A percentile compares a stretch with the other conserved stretches of the same genome.
Conservation (phyloP, 1,140 invertebrate genomes). For the Bombus sylvicola region DNA sequence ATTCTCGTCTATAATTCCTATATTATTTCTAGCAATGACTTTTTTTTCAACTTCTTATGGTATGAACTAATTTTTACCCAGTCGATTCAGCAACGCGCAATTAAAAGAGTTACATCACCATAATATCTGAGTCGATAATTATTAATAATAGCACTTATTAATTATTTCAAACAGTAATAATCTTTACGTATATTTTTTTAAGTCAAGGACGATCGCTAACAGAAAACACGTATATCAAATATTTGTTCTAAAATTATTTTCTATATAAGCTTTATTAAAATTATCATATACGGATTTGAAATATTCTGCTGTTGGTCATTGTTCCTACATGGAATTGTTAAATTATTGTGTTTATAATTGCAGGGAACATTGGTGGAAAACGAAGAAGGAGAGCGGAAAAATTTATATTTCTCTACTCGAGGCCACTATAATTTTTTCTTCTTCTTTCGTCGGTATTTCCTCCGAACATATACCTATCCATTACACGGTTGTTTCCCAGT, state of each 20-base stretch:
- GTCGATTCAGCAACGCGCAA: too few species aligned
- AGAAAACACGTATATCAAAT: too few species aligned
- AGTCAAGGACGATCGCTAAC: too few species aligned
- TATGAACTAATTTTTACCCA: too few species aligned
- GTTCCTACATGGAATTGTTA: background rate
- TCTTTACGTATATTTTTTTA: too few species aligned
- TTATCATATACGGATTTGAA: background rate
- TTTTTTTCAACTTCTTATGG: too few species aligned
- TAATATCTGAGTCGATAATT: too few species aligned
- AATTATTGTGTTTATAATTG: background rate
- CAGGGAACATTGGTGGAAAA: background rate
- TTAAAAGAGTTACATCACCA: too few species aligned
- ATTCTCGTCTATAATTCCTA: too few species aligned
- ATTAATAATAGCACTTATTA: too few species aligned
- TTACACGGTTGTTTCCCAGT: constrained; percentile 71
- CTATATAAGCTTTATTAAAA: background rate
- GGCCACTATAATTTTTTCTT: constrained; percentile 32
- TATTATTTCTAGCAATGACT: too few species aligned
- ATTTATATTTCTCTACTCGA: constrained; percentile 33
- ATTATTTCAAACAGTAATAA: too few species aligned
- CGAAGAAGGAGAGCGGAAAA: background rate
- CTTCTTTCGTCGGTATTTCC: constrained; percentile 27
- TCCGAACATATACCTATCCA: constrained; percentile 70
- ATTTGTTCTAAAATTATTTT: background rate
- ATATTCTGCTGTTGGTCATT: background rate